A percentile compares a stretch with the other conserved stretches of the same genome.
phyloP scores from a whole-genome alignment of 2,113 vertebrate genomes.

The Ivindomyrus marchei region DNA sequence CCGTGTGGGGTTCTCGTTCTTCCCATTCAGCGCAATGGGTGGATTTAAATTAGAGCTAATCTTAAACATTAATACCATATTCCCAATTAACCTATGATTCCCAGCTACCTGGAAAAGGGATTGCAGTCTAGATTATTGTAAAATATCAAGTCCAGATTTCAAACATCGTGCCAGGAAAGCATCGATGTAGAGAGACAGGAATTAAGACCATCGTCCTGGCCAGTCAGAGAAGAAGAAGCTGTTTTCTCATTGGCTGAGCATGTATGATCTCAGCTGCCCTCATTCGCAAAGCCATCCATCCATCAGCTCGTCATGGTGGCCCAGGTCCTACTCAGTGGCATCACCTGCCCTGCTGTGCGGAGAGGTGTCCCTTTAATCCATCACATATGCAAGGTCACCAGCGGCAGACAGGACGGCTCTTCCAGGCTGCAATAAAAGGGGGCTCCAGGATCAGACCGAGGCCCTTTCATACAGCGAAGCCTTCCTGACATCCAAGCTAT shows the following conservation, averaged over 20 bases:
- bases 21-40: background rate
- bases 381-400: background rate
- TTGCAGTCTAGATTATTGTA: background rate
- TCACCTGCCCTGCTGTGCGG: background rate
- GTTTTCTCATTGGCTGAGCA: background rate
- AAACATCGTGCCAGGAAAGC: background rate
- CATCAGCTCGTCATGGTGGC: background rate
- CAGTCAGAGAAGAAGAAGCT: background rate
- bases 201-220: background rate
- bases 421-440: background rate
- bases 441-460: background rate
- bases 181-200: background rate
- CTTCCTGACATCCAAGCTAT: background rate
- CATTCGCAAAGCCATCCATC: background rate
- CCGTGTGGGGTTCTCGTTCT: background rate
- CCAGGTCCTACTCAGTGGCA: background rate
- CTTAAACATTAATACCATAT: background rate
- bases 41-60: background rate
- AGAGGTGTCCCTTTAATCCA: background rate
- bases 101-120: background rate
- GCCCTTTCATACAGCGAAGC: background rate
- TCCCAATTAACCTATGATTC: background rate
- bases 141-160: background rate
- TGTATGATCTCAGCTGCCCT: background rate
- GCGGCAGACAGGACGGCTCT: background rate